Base-by-base conservation (phyloP, 1,140 invertebrate genomes). In the Brachionus koreanus region DNA sequence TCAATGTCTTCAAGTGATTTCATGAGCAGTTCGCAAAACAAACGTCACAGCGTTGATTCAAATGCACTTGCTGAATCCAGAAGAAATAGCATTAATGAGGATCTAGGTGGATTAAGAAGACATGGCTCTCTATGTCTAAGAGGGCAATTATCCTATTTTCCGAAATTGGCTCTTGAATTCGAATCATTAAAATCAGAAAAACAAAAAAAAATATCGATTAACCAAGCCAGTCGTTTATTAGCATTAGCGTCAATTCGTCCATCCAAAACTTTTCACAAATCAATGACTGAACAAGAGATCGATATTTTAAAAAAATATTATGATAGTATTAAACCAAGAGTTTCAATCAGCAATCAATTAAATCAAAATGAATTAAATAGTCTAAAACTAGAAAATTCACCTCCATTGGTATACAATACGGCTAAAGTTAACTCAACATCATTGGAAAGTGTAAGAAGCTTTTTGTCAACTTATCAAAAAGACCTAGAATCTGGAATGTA, bases 221-320 rank as follows among this genome's bases (percentile, higher is more conserved):
- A 37, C 13, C 76, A 79, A 29, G 49, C 76, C 13, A 79, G 57
- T 12, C 76, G 76, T n/a, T 37, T 79, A 12, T 65, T 79, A 13
- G 76, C 76, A 57, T 12, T 79, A 16, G 76, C 76, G 4, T 79
- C 76, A 23, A 79, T 79, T 33, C 46, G 76, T 13, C 76, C 76
- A 57, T 61, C 49, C n/a, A 79, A 79, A 25, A 79, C 76, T 6
- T 79, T 79, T 79, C 76, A 79, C 37, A 79, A 79, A 65, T 61
- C 49, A 57, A 79, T 79, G 76, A 79, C 76, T 0, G 76, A 79
- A 37, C n/a, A 79, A 61, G 76, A 79, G 23, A 79, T 79, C 13
- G 76, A 61, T 16, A 33, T 79, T 5, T 25, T 79, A 19, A 79
- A 79, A 79, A 79, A 79, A 37, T 79, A 79, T 16, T 79, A 79